A percentile compares a stretch with the other conserved stretches of the same genome.
These are phyloP conservation scores for Drosophila villosipedis DNA, from an alignment of 2,888 invertebrate species.

Conservation along the genomic window DNA sequence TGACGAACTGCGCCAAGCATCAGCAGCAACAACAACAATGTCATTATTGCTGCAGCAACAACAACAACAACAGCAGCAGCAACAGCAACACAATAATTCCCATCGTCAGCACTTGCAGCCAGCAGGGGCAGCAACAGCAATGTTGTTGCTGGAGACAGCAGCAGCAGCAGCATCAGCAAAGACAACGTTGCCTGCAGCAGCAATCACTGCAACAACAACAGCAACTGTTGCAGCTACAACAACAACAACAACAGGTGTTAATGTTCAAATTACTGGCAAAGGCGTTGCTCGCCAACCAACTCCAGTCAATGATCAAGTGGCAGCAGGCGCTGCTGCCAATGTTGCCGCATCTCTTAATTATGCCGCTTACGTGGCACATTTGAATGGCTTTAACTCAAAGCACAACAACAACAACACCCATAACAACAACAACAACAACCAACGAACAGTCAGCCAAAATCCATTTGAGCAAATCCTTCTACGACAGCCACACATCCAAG, in stretches of 20 bases:
- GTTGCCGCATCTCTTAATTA: conserved; percentile 62
- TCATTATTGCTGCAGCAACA: conserved; percentile 43
- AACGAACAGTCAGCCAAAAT: conserved; percentile 21
- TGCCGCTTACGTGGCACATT: conserved; percentile 69
- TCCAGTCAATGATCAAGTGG: conserved; percentile 74
- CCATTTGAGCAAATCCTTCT: conserved; percentile 51
- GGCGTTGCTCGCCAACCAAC: conserved; percentile 70
- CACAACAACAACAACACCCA: conserved; percentile 14
- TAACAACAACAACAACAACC: conserved; percentile 23
- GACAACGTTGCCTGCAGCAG: conserved; percentile 31
- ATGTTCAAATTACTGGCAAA: conserved; percentile 83
- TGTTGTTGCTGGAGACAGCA: conserved; percentile 66
- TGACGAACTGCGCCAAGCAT: conserved; percentile 75
- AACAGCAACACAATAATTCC: conserved; percentile 54
- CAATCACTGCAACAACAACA: conserved; percentile 26
- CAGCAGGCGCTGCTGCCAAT: conserved; percentile 39
- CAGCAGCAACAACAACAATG: conserved; percentile 49
- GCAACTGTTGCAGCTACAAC: conserved; percentile 46
- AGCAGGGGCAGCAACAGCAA: conserved; percentile 53
- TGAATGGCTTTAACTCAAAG: conserved; percentile 70
- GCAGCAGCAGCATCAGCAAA: conserved; percentile 51
- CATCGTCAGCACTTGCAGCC: conserved; percentile 76
- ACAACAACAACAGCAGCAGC: conserved; percentile 42
- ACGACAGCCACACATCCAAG: conserved; percentile 73
- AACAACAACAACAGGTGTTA: conserved; percentile 81